Conservation (phyloP, 2,888 invertebrate genomes). For the Encarsia formosa region DNA sequence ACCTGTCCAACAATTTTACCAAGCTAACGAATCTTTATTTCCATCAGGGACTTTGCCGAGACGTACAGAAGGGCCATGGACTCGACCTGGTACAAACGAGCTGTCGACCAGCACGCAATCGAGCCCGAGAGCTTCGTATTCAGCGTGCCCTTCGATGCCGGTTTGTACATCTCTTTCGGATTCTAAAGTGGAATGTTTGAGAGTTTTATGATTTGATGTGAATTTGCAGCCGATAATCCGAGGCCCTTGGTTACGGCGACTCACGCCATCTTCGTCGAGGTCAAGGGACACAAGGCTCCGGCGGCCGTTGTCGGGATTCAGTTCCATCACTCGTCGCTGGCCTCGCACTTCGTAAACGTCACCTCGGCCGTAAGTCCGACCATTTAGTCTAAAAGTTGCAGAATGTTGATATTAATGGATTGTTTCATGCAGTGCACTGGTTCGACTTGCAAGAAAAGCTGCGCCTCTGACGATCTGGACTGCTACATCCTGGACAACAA, state of each 20-base stretch:
- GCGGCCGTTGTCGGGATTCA: conserved; percentile 91
- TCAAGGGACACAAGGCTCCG: conserved; percentile 77
- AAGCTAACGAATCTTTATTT: neutral
- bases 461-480: conserved; percentile 81
- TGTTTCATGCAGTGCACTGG: conserved; percentile 71
- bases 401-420: too few relatives aligned
- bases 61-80: conserved; percentile 78
- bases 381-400: too few relatives aligned
- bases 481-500: conserved; percentile 93
- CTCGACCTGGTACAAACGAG: conserved; percentile 85
- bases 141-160: conserved; percentile 76
- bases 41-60: conserved; percentile 73
- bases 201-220: neutral
- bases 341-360: conserved; percentile 81
- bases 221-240: conserved; percentile 49
- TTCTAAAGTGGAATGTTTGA: neutral
- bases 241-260: conserved; percentile 79
- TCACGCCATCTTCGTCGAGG: conserved; percentile 83
- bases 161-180: conserved; percentile 39
- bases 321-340: conserved; percentile 77
- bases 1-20: neutral
- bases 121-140: conserved; percentile 89
- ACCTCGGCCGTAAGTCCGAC: conserved; percentile 71
- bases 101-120: conserved; percentile 82
- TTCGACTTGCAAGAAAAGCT: conserved; percentile 71